Percentiles rank a stretch among this genome's conserved stretches.
These are phyloP conservation scores for Patella vulgata DNA, from an alignment of 1,140 invertebrate species.

Conservation along the genomic window DNA sequence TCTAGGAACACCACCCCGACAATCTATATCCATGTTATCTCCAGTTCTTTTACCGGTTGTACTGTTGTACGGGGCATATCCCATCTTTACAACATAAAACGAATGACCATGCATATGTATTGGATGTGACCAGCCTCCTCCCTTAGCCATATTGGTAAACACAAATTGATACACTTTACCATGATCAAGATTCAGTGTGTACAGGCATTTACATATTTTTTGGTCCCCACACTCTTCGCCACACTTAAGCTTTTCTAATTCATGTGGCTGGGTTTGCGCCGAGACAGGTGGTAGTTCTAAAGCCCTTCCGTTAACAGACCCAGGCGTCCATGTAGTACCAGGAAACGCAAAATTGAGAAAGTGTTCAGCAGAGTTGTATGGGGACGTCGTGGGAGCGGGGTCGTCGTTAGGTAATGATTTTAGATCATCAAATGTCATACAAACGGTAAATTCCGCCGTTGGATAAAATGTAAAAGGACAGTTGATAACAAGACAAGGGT, in stretches of 20 bases:
- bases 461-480: constrained; percentile 32
- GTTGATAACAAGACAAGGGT: constrained; percentile 34
- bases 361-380: constrained; percentile 39
- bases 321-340: constrained; percentile 39
- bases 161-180: constrained; percentile 48
- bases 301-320: constrained; percentile 46
- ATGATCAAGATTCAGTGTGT: constrained; percentile 23
- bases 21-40: constrained; percentile 45
- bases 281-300: constrained; percentile 43
- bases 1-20: constrained; percentile 25
- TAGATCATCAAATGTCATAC: constrained; percentile 37
- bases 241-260: constrained; percentile 34
- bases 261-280: constrained; percentile 43
- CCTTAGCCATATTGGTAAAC: constrained; percentile 69
- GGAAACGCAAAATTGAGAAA: constrained; percentile 60
- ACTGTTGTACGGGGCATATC: constrained; percentile 36
- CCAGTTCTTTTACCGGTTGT: constrained; percentile 49
- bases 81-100: constrained; percentile 76
- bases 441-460: constrained; percentile 25
- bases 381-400: too few relatives aligned
- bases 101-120: constrained; percentile 82
- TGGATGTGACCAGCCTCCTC: constrained; percentile 73
- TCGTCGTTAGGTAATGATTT: too few relatives aligned
- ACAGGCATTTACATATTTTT: constrained; percentile 12
- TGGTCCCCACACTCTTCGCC: constrained; percentile 33